Percentiles rank a stretch among this genome's conserved stretches.
Conservation (phyloP, 2,888 invertebrate species). For the Agrochola lychnidis region DNA sequence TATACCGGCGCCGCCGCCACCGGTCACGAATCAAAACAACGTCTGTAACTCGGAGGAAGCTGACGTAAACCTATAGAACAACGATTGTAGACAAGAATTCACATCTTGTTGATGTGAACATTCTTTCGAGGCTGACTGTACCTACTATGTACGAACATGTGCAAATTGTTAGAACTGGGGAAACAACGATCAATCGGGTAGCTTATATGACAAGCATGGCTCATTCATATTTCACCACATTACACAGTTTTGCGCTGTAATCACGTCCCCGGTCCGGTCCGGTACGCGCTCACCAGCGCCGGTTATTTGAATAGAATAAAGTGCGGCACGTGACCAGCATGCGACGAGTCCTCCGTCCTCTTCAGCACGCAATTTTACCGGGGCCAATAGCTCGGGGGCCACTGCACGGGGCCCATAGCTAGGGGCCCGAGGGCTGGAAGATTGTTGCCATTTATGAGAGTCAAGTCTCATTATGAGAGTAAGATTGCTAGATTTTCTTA, state of each 20-base stretch:
- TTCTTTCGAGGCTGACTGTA: not conserved
- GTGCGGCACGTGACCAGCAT: constrained; percentile 28
- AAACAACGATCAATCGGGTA: constrained; percentile 3
- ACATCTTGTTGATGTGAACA: not conserved
- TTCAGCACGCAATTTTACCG: not conserved
- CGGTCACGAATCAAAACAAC: too few species aligned
- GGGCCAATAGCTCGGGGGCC: not conserved
- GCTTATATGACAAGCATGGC: not conserved
- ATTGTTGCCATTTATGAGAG: not conserved
- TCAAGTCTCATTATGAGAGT: not conserved
- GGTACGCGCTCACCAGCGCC: not conserved
- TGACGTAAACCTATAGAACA: too few species aligned
- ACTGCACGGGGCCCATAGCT: too few species aligned
- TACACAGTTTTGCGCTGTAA: not conserved
- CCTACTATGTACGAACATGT: not conserved
- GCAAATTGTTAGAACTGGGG: not conserved
- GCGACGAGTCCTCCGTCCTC: not conserved
- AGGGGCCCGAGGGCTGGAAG: not conserved
- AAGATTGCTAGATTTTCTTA: not conserved
- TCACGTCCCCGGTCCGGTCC: not conserved
- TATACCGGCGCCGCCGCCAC: too few species aligned
- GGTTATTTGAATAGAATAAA: constrained; percentile 37
- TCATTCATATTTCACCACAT: not conserved
- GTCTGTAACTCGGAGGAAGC: too few species aligned
- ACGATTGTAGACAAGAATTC: too few species aligned